phyloP scores from a whole-genome alignment of 2,113 vertebrate species.

The Channa maculata region DNA sequence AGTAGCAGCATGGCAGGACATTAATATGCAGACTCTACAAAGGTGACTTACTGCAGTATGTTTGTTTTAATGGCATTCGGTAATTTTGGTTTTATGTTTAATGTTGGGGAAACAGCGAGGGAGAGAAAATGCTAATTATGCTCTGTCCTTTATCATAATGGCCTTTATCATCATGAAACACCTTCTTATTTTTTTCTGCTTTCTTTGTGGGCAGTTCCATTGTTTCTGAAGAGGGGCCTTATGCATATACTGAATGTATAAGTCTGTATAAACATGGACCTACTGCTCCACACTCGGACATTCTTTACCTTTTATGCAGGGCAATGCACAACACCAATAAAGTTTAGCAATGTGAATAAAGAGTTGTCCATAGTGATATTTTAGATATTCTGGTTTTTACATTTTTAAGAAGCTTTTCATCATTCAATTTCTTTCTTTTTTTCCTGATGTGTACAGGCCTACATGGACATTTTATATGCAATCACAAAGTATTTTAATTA shows the following conservation, averaged over 20 bases:
- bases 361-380: background rate
- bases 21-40: slow-evolving; percentile 34
- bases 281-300: slow-evolving; percentile 27
- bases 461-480: background rate
- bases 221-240: slow-evolving; percentile 65
- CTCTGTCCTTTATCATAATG: slow-evolving; percentile 66
- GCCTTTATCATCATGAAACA: slow-evolving; percentile 66
- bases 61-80: slow-evolving; percentile 45
- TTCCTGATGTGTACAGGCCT: slow-evolving; percentile 7
- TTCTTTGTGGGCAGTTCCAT: slow-evolving; percentile 53
- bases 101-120: slow-evolving; percentile 17
- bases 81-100: slow-evolving; percentile 50
- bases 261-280: slow-evolving; percentile 55
- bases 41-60: slow-evolving; percentile 36
- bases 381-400: slow-evolving; percentile 16
- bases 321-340: slow-evolving; percentile 52
- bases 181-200: slow-evolving; percentile 61
- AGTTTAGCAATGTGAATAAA: slow-evolving; percentile 66
- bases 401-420: slow-evolving; percentile 11
- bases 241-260: slow-evolving; percentile 74
- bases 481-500: background rate
- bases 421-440: slow-evolving; percentile 47
- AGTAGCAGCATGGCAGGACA: slow-evolving; percentile 26
- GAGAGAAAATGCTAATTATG: slow-evolving; percentile 53
- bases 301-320: slow-evolving; percentile 36